Evolutionary conservation across 2,888 invertebrate species (phyloP).

Genomic region (Hedychridium roseum): DNA sequence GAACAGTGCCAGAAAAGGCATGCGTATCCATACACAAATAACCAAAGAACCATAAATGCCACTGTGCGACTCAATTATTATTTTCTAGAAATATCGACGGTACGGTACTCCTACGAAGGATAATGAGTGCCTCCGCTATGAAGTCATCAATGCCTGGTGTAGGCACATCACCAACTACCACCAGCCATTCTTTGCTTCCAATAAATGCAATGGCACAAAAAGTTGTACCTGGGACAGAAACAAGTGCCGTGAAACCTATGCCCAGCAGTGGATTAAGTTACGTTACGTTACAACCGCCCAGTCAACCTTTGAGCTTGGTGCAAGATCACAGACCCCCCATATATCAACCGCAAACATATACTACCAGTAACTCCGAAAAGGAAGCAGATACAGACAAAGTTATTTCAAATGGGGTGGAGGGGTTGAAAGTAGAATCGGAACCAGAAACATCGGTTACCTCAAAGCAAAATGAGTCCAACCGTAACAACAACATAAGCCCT

Average conservation of each 20-base stretch:
- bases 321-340: conserved; percentile 60
- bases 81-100: too few species aligned
- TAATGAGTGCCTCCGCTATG: conserved; percentile 60
- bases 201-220: conserved; percentile 61
- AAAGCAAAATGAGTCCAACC: conserved; percentile 47
- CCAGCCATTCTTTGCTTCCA: conserved; percentile 57
- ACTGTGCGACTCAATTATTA: too few species aligned
- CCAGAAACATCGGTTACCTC: conserved; percentile 33
- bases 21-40: too few species aligned
- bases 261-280: conserved; percentile 53
- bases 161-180: conserved; percentile 52
- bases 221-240: conserved; percentile 51
- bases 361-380: conserved; percentile 42
- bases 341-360: conserved; percentile 49
- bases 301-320: conserved; percentile 59
- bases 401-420: conserved; percentile 55
- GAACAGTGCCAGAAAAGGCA: too few species aligned
- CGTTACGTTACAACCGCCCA: conserved; percentile 55
- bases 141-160: conserved; percentile 61
- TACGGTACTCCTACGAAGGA: too few species aligned
- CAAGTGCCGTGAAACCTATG: conserved; percentile 56
- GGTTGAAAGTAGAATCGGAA: conserved; percentile 38
- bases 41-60: too few species aligned
- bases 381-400: conserved; percentile 47
- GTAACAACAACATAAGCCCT: conserved; percentile 52